Base-by-base conservation (phyloP, 2,797 vertebrate species). In the Ptychobarbus kaznakovi region DNA sequence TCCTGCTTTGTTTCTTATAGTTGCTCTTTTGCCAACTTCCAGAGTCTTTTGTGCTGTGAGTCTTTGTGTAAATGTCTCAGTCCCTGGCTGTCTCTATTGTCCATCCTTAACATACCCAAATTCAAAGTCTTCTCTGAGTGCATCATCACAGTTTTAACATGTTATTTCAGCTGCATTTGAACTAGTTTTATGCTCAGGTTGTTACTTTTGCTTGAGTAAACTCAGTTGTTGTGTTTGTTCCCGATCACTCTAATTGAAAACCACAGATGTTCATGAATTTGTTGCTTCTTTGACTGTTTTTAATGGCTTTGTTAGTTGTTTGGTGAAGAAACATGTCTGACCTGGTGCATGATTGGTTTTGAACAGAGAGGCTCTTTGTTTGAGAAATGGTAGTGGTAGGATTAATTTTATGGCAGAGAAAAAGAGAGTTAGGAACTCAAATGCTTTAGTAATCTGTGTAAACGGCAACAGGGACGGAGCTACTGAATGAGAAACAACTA, bases 1-100 rank as follows among this genome's bases (percentile, higher is more conserved):
- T 69, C 25, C 18, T 78, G 61, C 72, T 85, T 87, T 72, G 18
- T 84, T 70, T 78, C 51, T 65, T 79, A 40, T 74, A 22, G 66
- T 53, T 70, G 63, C 32, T 66, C 69, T 78, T 66, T 82, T 69
- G 44, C 16, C 65, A 82, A 75, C 38, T 76, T 81, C 38, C 68
- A 28, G 73, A 79, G 25, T 51, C n/a, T 35, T 85, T 38, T 81
- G 74, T 75, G 81, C 12, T 12, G 58, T 13, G 38, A 75, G 61
- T 65, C 82, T 77, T 74, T 79, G 82, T 87, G 56, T 89, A 63
- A 77, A 83, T 15, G 80, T 79, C 61, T 56, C 51, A 69, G 22
- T 53, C 42, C 28, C 51, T 76, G 58, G 58, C 70, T 76, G 44
- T 63, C 38, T 79, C 79, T 73, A 85, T 87, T 87, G 86, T 86